phyloP scores from a whole-genome alignment of 1,140 invertebrate genomes.

The Drosophila carrolli region DNA sequence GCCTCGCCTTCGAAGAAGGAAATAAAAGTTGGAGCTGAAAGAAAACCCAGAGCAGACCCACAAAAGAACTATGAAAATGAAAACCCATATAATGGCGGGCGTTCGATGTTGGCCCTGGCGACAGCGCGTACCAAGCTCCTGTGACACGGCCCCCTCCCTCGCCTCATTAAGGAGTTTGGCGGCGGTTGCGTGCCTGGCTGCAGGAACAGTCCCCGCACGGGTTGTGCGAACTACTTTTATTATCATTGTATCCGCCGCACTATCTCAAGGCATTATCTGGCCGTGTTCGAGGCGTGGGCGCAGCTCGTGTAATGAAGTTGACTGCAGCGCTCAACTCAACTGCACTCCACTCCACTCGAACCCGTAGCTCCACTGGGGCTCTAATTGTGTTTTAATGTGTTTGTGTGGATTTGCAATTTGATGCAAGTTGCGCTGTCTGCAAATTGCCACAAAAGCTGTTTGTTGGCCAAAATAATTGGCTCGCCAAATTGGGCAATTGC shows the following conservation, averaged over 20 bases:
- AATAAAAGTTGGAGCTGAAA: constrained; percentile 6
- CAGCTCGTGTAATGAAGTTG: constrained; percentile 63
- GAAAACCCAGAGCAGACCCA: constrained; percentile 14
- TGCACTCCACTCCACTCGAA: constrained; percentile 15
- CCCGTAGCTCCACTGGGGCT: not conserved
- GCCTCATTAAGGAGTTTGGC: constrained; percentile 57
- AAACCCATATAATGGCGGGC: constrained; percentile 55
- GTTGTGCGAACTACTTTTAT: constrained; percentile 39
- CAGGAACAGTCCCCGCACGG: constrained; percentile 38
- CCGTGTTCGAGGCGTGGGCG: constrained; percentile 60
- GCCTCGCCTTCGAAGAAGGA: constrained; percentile 26
- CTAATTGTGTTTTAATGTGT: constrained; percentile 71
- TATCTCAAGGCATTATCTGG: constrained; percentile 58
- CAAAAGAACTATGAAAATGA: constrained; percentile 65
- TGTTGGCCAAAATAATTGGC: constrained; percentile 70
- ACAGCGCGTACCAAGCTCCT: constrained; percentile 71
- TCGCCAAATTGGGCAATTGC: constrained; percentile 59
- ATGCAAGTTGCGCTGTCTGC: constrained; percentile 42
- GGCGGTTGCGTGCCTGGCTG: constrained; percentile 63
- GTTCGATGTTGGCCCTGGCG: constrained; percentile 39
- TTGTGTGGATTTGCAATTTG: constrained; percentile 46
- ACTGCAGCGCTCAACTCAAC: constrained; percentile 22
- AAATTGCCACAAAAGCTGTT: constrained; percentile 61
- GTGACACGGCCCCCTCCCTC: constrained; percentile 10
- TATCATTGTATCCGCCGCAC: constrained; percentile 55